Base-by-base conservation (phyloP, 1,140 invertebrate genomes). In the Caenorhabditis latens region DNA sequence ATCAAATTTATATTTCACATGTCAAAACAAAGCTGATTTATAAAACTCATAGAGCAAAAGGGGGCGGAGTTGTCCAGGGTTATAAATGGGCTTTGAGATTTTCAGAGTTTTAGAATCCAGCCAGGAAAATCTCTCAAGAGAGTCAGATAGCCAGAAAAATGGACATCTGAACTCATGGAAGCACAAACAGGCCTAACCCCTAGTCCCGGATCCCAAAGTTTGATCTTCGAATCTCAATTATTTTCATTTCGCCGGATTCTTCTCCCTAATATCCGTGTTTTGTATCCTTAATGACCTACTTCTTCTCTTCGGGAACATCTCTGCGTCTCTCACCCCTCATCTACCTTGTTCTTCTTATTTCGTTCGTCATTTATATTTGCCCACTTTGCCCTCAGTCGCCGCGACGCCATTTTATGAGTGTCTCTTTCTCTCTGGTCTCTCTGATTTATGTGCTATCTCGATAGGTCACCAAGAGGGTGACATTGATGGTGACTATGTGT, bases 221-320 rank as follows among this genome's bases (percentile, higher is more conserved):
- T 63, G 24, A 32, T 63, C 61, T 32, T 32, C 11, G 24, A 24
- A 63, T 63, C 61, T 13, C 61, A 32, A n/a, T 58, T 58, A 58
- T 21, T 58, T 21, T n/a, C n/a, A 19, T 40, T 63, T 11, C 32
- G 2, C 32, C 32, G 32, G 32, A 32, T 24, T 63, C 61, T 11
- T 9, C 61, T 9, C 7, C 61, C 13, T 14, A 21, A 9, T 19
- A 63, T 63, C 61, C 61, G 61, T 63, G n/a, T 19, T 63, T 32
- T 63, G 21, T 63, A 63, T 63, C 61, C n/a, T 32, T 13, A 63
- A 21, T 63, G 61, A 63, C 61, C 61, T 63, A 63, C 21, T 63
- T 63, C 61, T 63, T 24, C 24, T 32, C 58, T 63, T 24, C 61
- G 61, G 24, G 61, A 63, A 24, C 24, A 32, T 24, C 61, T 58